Evolutionary conservation across 2,797 vertebrate genomes (phyloP).

Genomic region (Simalia tracyae): DNA sequence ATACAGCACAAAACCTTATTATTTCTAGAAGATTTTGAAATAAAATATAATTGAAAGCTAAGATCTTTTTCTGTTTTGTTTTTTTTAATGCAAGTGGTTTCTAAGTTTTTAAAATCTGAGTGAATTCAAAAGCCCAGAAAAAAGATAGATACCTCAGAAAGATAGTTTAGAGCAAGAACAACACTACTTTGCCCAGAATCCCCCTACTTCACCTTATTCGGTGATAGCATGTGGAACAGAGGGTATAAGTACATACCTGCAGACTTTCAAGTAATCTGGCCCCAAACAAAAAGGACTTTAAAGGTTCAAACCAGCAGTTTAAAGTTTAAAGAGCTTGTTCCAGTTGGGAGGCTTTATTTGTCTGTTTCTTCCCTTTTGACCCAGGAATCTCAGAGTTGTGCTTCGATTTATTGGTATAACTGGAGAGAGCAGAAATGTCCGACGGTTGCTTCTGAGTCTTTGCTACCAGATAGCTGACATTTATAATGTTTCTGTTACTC

Average conservation of each 20-base stretch:
- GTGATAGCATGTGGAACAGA: background rate
- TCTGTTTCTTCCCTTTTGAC: background rate
- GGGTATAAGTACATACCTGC: background rate
- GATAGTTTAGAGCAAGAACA: background rate
- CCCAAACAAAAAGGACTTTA: background rate
- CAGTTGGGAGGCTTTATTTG: background rate
- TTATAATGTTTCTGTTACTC: constrained; percentile 59
- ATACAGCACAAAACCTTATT: background rate
- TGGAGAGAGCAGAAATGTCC: constrained; percentile 67
- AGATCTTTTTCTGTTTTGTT: background rate
- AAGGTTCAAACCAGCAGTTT: background rate
- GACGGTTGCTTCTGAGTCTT: constrained; percentile 66
- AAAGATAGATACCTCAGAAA: background rate
- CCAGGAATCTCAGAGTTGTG: constrained; percentile 32
- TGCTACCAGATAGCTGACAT: constrained; percentile 68
- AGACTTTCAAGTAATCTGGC: background rate
- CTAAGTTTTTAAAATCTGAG: background rate
- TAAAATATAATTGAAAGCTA: background rate
- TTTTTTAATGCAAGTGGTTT: background rate
- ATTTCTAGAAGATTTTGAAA: background rate
- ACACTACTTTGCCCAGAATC: background rate
- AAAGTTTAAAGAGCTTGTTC: background rate
- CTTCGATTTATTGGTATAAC: constrained; percentile 66
- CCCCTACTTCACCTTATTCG: background rate
- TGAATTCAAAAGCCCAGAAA: background rate